Evolutionary conservation across 1,140 invertebrate species (phyloP), one percentile per base, ranked within the genome.

Genomic region (Drosophila chauvacae): DNA sequence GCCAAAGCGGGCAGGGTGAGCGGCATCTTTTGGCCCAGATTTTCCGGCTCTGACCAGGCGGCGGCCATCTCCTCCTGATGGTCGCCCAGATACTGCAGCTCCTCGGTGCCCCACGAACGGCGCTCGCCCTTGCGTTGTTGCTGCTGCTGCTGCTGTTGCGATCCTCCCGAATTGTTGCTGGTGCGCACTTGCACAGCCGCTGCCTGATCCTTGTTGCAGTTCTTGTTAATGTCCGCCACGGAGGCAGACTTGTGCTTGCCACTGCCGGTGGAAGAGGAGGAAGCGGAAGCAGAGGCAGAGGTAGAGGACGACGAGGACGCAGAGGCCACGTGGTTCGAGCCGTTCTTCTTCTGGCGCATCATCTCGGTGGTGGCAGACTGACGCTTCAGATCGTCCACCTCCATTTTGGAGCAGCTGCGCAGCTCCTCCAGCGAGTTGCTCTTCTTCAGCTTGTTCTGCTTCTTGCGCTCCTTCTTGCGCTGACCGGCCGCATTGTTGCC

Each of bases 391-490:
- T 91, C 87, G 23, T 91, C 91, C 10, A 87, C 90, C 47, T 92
- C 92, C 64, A 92, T 88, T 69, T 92, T 92, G 18, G 92, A 68
- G 53, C 91, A 86, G 65, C 84, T 92, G 91, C 94, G 64, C 81
- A 96, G 94, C 91, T 96, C 95, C 81, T 96, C 95, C 41, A 96
- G 84, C 9, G 95, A 95, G 85, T 95, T 96, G 39, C 94, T 94
- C 75, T 95, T 95, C 79, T 95, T 94, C 28, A 95, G 66, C 61
- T 92, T 92, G 48, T 91, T 82, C 50, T 92, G 90, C 58, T 91
- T 91, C 48, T 84, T 84, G 41, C 81, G 79, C 33, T 90, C 85
- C 70, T 92, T 92, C 26, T 86, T 90, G 57, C 86, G 84, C 37
- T 76, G 76, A 0, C 37, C 68, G n/a, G 47, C 71, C 2, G 57